Base-by-base conservation (phyloP, 2,888 invertebrate species). In the Lumbricus terrestris region DNA sequence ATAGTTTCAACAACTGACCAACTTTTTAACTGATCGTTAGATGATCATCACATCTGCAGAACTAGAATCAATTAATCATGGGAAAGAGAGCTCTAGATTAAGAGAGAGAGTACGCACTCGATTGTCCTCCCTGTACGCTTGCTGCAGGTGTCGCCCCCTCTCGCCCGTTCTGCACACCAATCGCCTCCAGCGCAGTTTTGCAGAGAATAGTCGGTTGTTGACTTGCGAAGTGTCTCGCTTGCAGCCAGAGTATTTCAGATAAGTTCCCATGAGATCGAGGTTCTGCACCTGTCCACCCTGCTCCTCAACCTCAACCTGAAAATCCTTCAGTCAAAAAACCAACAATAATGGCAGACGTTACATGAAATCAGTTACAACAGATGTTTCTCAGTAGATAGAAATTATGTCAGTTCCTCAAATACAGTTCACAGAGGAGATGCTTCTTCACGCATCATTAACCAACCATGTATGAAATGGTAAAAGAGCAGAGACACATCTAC, bases 181-280 rank as follows among this genome's bases (percentile, higher is more conserved):
- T 91, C 94, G 94, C 93, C 94, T 95, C 94, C 94, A 95, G 35
- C 95, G 91, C 23, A 95, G 92, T 83, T 94, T 93, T 90, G 94
- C 94, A 89, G 93, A 93, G 88, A 94, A 94, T 88, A 95, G 93
- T 69, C 94, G 92, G 91, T 94, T 94, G 93, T 94, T 94, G 35
- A 95, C 94, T 92, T 94, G 94, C 88, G 94, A 93, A 15, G 95
- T 94, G 92, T 95, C 95, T 90, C 94, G 94, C 92, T 94, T 94
- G 37, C 93, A 92, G 16, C 95, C 95, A 91, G 94, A 95, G 92
- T 95, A 94, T 91, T 95, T 95, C 82, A 95, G 93, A 92, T 93
- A 95, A 34, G 94, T 95, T 29, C 95, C 95, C 23, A 94, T 94
- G 23, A 93, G 92, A 91, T 94, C 94, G 88, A 95, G 92, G 42